These are phyloP conservation scores for Cyprinodon diabolis DNA, from an alignment of 2,797 vertebrate genomes.

Conservation along the genomic window DNA sequence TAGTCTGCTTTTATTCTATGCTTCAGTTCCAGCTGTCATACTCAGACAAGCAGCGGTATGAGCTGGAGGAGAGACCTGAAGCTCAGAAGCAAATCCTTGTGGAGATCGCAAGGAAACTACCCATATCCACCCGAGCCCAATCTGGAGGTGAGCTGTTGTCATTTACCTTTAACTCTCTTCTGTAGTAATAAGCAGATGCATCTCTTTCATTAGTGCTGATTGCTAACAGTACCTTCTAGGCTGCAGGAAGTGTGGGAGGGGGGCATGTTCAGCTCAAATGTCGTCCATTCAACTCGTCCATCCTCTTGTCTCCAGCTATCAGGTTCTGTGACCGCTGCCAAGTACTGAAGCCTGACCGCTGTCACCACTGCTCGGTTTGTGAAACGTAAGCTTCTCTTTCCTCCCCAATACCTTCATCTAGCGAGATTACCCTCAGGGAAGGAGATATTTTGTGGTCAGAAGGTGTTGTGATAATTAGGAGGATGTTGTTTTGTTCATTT, in stretches of 20 bases:
- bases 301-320: slow-evolving; percentile 84
- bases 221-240: slow-evolving; percentile 42
- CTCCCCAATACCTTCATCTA: slow-evolving; percentile 46
- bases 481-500: slow-evolving; percentile 38
- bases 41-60: slow-evolving; percentile 92
- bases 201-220: slow-evolving; percentile 71
- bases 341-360: slow-evolving; percentile 97
- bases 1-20: not conserved
- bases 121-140: slow-evolving; percentile 90
- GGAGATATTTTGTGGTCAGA: slow-evolving; percentile 42
- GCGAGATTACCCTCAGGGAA: slow-evolving; percentile 45
- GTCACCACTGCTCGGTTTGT: slow-evolving; percentile 98
- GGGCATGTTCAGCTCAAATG: slow-evolving; percentile 65
- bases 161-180: slow-evolving; percentile 36
- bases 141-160: slow-evolving; percentile 84
- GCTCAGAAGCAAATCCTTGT: slow-evolving; percentile 92
- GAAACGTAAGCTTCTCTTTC: slow-evolving; percentile 88
- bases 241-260: slow-evolving; percentile 61
- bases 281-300: slow-evolving; percentile 55
- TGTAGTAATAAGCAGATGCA: slow-evolving; percentile 56
- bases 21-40: slow-evolving; percentile 93
- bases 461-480: slow-evolving; percentile 58
- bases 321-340: slow-evolving; percentile 98
- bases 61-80: slow-evolving; percentile 92
- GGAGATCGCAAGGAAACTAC: slow-evolving; percentile 91